Percentiles rank a stretch among this genome's conserved stretches.
Evolutionary conservation across 2,888 invertebrate genomes (phyloP).

Genomic region (Platycheirus rosarum): DNA sequence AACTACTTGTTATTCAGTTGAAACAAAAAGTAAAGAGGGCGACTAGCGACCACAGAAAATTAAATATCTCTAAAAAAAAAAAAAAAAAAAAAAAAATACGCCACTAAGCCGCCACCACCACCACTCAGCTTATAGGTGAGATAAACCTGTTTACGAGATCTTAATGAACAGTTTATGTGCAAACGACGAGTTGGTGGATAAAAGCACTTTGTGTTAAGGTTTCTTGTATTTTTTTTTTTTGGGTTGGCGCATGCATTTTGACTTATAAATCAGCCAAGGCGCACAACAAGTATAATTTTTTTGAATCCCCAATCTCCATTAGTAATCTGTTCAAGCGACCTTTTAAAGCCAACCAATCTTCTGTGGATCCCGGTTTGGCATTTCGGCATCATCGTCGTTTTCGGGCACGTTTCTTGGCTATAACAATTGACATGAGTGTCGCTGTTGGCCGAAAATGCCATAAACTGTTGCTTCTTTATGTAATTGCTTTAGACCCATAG

Average conservation of each 20-base stretch:
- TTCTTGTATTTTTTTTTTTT: constrained; percentile 38
- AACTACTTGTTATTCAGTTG: constrained; percentile 60
- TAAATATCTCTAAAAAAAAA: constrained; percentile 3
- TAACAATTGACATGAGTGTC: constrained; percentile 51
- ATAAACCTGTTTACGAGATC: constrained; percentile 65
- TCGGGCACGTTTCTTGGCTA: constrained; percentile 25
- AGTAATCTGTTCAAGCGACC: constrained; percentile 67
- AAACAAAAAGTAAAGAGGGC: constrained; percentile 59
- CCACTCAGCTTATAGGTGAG: constrained; percentile 66
- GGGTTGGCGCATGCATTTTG: constrained; percentile 56
- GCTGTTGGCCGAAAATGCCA: constrained; percentile 46
- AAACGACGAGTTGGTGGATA: constrained; percentile 52
- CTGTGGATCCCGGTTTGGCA: constrained; percentile 52
- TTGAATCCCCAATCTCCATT: constrained; percentile 46
- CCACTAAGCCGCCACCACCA: constrained; percentile 27
- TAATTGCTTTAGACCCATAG: constrained; percentile 30
- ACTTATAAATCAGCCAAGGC: constrained; percentile 52
- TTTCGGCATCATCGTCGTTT: constrained; percentile 34
- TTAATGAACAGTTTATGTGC: constrained; percentile 68
- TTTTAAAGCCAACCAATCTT: constrained; percentile 48
- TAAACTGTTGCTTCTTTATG: constrained; percentile 61
- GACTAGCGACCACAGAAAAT: constrained; percentile 52
- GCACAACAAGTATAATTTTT: constrained; percentile 42
- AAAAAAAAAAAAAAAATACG: constrained; percentile 29
- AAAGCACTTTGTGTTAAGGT: constrained; percentile 46